Base-by-base conservation (phyloP, 2,113 vertebrate species). In the Salvelinus sp. region DNA sequence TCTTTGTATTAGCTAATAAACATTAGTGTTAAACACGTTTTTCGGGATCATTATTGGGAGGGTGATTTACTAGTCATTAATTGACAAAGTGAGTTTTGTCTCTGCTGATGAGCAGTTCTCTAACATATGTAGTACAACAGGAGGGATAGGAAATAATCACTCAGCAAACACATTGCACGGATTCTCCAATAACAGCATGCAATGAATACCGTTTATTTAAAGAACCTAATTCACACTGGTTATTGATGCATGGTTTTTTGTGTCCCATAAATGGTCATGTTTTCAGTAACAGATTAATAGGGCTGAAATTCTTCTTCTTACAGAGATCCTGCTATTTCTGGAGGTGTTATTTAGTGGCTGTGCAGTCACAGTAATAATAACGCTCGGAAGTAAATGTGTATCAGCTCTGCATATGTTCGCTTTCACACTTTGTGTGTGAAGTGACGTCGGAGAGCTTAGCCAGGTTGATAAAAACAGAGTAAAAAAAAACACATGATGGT, bases 351-450 rank as follows among this genome's bases (percentile, higher is more conserved):
- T 38, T 16, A 72, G 79, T 81, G 80, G 54, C 73, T 85, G 76
- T 16, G 79, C 54, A 78, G 62, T 75, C 76, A 67, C 68, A 77
- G 81, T 77, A 84, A 79, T 86, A 78, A 83, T 77, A 84, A 76
- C 79, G 70, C 70, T 71, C 65, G 80, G 38, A 44, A 44, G 38
- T 10, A 0, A 44, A 10, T 44, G 2, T 9, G 38, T 44, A 44
- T 44, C 9, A 1, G 64, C 28, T 70, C 50, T 72, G 14, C 77
- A 73, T 62, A 70, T 23, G 65, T 72, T 76, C 73, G 68, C 38
- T 77, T 76, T 86, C 75, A 69, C 48, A 75, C 64, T 3, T 20
- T 62, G 27, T 66, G 64, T 28, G 27, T 57, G 54, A 57, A 57
- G 75, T 68, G 79, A 81, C 27, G 76, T 81, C 66, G 30, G 0